A percentile compares a stretch with the other conserved stretches of the same genome.
Conservation (phyloP, 2,113 vertebrate genomes). For the Podarcis cretensis region DNA sequence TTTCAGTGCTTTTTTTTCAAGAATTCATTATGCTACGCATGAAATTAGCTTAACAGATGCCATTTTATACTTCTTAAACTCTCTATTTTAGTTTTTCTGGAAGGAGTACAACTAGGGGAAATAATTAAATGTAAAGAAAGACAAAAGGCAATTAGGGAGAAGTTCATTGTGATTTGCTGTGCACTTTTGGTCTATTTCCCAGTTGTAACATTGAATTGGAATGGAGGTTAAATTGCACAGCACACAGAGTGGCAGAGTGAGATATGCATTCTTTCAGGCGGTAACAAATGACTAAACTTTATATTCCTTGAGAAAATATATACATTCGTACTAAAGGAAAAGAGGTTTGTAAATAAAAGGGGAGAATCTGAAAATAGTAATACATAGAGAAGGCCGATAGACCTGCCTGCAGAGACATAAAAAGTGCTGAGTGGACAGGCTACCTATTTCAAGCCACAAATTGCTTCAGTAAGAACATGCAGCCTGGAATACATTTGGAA, state of each 20-base stretch:
- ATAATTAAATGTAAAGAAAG: not conserved
- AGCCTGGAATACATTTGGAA: conserved; percentile 4
- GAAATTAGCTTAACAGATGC: not conserved
- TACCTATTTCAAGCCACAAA: not conserved
- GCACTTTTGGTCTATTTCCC: not conserved
- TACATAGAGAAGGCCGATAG: not conserved
- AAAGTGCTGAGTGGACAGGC: not conserved
- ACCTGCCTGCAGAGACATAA: not conserved
- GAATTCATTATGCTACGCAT: not conserved
- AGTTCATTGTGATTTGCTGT: not conserved
- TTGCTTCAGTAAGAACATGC: conserved; percentile 3
- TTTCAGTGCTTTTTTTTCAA: not conserved
- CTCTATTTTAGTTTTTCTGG: not conserved
- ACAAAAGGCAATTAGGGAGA: not conserved
- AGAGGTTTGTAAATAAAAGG: not conserved
- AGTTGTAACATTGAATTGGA: fast-evolving
- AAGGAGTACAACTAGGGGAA: not conserved
- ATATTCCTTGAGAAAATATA: not conserved
- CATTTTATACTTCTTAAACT: not conserved
- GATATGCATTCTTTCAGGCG: conserved; percentile 2
- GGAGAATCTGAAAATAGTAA: not conserved
- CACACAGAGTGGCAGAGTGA: not conserved
- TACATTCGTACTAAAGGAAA: not conserved
- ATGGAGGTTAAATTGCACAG: not conserved
- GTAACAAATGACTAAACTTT: conserved; percentile 3